Base-by-base conservation (phyloP, 2,888 invertebrate species). In the Drosophila putrida region DNA sequence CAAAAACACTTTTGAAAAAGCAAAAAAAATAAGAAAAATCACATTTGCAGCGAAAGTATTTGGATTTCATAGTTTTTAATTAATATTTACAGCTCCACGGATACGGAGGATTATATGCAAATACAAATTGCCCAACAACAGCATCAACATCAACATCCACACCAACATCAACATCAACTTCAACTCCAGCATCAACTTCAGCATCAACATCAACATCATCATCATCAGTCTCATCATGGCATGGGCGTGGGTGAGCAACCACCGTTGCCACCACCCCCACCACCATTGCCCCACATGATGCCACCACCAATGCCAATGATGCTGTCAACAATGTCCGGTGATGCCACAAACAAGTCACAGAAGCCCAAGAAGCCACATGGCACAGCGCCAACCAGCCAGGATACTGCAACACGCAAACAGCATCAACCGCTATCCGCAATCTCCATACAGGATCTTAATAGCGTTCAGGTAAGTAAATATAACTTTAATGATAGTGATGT, bases 391-490 rank as follows among this genome's bases (percentile, higher is more conserved):
- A 83, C 81, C 46, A 90, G 90, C 75, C 91, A 91, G 78, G 93
- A 93, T 67, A 88, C 92, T 25, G 93, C 93, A 39, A 92, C 92
- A 20, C 93, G 94, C 46, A 94, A 94, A 76, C 93, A 93, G 58
- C 94, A 94, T 71, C 97, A 97, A 90, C 97, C 97, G 0, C 93
- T 97, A n/a, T 96, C 96, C 0, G 95, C 96, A 57, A 97, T 97
- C 91, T 97, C 97, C 91, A 96, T 96, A 88, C 97, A 97, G 76
- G 97, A 98, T 88, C 94, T 98, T 33, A 96, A 96, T 82, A 96
- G 97, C 70, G 97, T 98, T 0, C 96, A 93, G 90, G 92, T 93
- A 78, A 82, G 63, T 60, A 28, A 28, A 6, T 28, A 1, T 1
- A 28, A 28, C 1, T 28, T 28, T 5, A 4, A 28, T 6, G 28